Evolutionary conservation across 2,888 invertebrate species (phyloP), one percentile per base, ranked within the genome.

Genomic region (Drosophila paranaensis): DNA sequence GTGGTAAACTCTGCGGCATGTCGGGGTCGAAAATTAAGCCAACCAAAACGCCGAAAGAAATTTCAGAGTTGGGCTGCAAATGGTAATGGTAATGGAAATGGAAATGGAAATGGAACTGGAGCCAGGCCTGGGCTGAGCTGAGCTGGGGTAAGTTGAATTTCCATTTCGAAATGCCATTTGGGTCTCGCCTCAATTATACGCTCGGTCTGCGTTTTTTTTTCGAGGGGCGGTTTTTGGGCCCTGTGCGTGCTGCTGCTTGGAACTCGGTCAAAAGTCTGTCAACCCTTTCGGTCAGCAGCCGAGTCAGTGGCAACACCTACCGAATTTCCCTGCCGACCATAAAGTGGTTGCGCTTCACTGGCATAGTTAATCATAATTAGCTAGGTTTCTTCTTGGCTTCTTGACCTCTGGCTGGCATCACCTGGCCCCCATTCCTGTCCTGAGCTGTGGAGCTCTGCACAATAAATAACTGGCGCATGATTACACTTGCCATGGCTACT

Each of bases 391-490:
- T 53, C 53, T 3, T 30, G 39, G 8, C 27, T n/a, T 30, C 27
- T 40, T 55, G 42, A 42, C 40, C 16, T 30, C 35, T 42, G 8
- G 16, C 42, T 13, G 43, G 33, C 43, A 43, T 43, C 55, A 43
- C 40, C 54, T 54, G 54, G 30, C 42, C 33, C 25, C 71, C 81
- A 77, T 74, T 65, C 62, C 79, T 46, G 64, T 51, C n/a, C 62
- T 88, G 89, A 82, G 80, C 72, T 80, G 77, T 75, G 76, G 88
- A 90, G 85, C 89, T 81, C 77, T 76, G 77, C 76, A 84, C 79
- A 81, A 91, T 91, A 91, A 91, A 91, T 91, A 89, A 91, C 71
- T 72, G 81, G 78, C 78, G 89, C 89, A 88, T 84, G 86, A 81
- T 85, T 84, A 65, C 79, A 75, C 67, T 62, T 60, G 75, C 74